These are phyloP conservation scores for Athripsodes cinereus DNA, from an alignment of 2,888 invertebrate genomes.

Conservation along the genomic window DNA sequence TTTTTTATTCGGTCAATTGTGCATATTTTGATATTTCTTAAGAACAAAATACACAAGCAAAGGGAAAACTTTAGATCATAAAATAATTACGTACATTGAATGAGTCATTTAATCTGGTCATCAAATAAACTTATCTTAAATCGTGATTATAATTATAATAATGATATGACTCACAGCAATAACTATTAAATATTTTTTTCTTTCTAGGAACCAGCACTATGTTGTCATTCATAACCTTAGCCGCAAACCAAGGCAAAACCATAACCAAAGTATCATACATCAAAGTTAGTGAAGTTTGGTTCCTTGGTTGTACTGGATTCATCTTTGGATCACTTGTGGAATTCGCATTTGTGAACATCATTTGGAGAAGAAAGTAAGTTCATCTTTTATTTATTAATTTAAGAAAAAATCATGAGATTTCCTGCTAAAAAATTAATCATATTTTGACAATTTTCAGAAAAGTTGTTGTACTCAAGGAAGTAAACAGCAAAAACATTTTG, in stretches of 20 bases:
- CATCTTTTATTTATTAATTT: not conserved
- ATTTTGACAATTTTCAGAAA: slow-evolving; percentile 43
- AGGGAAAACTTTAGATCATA: too few species aligned
- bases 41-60: too few species aligned
- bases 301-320: slow-evolving; percentile 75
- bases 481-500: slow-evolving; percentile 75
- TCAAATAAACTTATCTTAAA: too few species aligned
- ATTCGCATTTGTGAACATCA: slow-evolving; percentile 84
- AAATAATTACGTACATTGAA: too few species aligned
- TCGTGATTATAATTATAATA: too few species aligned
- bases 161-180: slow-evolving; percentile 6
- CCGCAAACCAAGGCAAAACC: slow-evolving; percentile 77
- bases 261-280: slow-evolving; percentile 85
- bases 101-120: too few species aligned
- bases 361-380: slow-evolving; percentile 74
- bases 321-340: slow-evolving; percentile 81
- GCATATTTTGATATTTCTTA: too few species aligned
- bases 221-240: slow-evolving; percentile 83
- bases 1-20: too few species aligned
- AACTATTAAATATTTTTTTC: too few species aligned
- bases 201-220: slow-evolving; percentile 73
- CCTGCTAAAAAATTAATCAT: not conserved
- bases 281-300: slow-evolving; percentile 87
- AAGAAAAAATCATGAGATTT: not conserved
- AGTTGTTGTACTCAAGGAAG: slow-evolving; percentile 63